Evolutionary conservation across 1,140 invertebrate genomes (phyloP).

Genomic region (Nasonia longicornis): DNA sequence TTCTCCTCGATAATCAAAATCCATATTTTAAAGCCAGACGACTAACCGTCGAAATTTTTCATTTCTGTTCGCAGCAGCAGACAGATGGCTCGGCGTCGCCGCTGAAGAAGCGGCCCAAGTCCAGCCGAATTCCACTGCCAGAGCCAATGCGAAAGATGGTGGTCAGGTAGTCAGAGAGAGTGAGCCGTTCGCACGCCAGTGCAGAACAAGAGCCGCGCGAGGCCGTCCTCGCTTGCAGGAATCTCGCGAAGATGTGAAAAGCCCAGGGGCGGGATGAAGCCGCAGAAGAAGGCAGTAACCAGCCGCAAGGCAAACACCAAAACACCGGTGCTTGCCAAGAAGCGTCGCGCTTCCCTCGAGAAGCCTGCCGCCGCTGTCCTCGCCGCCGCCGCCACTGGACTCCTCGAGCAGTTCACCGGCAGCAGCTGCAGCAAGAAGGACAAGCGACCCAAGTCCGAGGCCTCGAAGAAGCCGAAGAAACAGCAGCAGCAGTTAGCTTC

Average conservation of each 20-base stretch:
- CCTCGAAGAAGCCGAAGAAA: constrained; percentile 30
- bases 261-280: constrained; percentile 59
- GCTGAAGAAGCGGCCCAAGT: background rate
- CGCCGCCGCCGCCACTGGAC: background rate
- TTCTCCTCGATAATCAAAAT: too few relatives aligned
- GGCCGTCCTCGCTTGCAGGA: background rate
- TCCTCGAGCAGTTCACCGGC: constrained; percentile 48
- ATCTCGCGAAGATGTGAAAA: constrained; percentile 64
- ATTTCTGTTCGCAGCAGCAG: background rate
- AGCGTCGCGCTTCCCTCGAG: constrained; percentile 62
- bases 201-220: background rate
- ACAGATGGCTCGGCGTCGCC: background rate
- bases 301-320: constrained; percentile 65
- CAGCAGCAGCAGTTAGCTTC: constrained; percentile 55
- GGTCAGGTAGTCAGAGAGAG: constrained; percentile 25
- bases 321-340: constrained; percentile 64
- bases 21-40: too few relatives aligned
- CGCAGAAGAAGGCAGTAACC: constrained; percentile 68
- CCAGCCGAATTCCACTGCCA: background rate
- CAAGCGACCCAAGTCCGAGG: background rate
- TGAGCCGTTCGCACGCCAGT: background rate
- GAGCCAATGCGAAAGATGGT: constrained; percentile 29
- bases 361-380: constrained; percentile 48
- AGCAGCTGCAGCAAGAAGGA: constrained; percentile 48
- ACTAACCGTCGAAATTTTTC: too few relatives aligned